Percentiles rank a stretch among this genome's conserved stretches.
Conservation (phyloP, 2,113 vertebrate species). For the Polyodon spathula region DNA sequence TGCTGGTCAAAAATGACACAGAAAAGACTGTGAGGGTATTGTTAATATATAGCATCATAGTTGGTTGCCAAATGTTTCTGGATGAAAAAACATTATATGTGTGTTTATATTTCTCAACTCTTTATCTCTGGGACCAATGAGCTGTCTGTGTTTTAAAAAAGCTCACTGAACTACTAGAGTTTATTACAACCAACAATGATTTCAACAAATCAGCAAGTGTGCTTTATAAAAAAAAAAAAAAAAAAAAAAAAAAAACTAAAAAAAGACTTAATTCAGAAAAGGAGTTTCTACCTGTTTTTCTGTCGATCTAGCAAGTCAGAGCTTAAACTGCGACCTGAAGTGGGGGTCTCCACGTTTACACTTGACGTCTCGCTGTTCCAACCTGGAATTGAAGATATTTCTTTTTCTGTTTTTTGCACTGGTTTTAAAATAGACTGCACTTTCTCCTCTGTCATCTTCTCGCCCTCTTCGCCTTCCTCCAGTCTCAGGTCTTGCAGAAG, state of each 20-base stretch:
- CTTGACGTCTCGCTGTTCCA: conserved; percentile 82
- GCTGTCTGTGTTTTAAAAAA: too few relatives aligned
- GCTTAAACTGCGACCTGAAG: conserved; percentile 67
- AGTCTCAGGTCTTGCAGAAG: conserved; percentile 75
- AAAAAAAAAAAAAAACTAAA: neutral
- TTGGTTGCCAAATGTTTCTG: too few relatives aligned
- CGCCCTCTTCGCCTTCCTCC: conserved; percentile 78
- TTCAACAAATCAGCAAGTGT: too few relatives aligned
- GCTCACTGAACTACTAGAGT: too few relatives aligned
- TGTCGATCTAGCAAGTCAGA: conserved; percentile 70
- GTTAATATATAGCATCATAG: too few relatives aligned
- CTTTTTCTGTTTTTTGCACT: conserved; percentile 77
- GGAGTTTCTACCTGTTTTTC: conserved; percentile 71
- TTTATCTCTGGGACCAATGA: too few relatives aligned
- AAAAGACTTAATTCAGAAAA: neutral
- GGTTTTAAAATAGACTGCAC: conserved; percentile 66
- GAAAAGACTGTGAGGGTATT: too few relatives aligned
- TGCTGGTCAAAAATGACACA: too few relatives aligned
- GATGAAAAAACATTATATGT: too few relatives aligned
- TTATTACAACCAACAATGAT: too few relatives aligned
- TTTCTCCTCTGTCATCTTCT: conserved; percentile 78
- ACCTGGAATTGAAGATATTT: conserved; percentile 93
- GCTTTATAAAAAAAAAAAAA: neutral
- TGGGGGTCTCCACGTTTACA: conserved; percentile 62
- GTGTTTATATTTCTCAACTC: too few relatives aligned